Evolutionary conservation across 2,888 invertebrate genomes (phyloP), one percentile per base, ranked within the genome.

Genomic region (Malacosoma neustria): DNA sequence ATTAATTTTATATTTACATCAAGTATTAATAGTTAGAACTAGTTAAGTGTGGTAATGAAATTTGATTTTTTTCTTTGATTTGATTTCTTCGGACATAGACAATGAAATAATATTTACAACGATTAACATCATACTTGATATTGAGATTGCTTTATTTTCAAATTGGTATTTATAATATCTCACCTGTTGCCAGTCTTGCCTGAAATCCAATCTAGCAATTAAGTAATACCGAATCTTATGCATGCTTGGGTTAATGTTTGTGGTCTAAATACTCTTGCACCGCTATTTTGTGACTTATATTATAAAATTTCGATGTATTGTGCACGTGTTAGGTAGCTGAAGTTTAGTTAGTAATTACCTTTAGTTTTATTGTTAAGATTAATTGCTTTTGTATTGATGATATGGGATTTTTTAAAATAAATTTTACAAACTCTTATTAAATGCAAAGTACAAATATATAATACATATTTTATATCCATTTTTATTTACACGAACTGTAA

Each of bases 311-410:
- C 38, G 53, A 45, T 54, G 42, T 45, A 41, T 42, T 42, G 49
- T 59, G 57, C 46, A 54, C 40, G 57, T 60, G 48, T 54, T 44
- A 51, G 36, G 38, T 31, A 43, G 38, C 34, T 44, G 39, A 37
- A 38, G n/a, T 4, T 29, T 34, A 22, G 14, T 12, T 12, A 22
- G 7, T 15, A 5, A 33, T 9, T 22, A 22, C 5, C 9, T 22
- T n/a, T n/a, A n/a, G n/a, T n/a, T n/a, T n/a, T n/a, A n/a, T n/a
- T n/a, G n/a, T 22, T 22, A 22, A 22, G 15, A 2, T 22, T 22
- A 22, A n/a, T n/a, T 22, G 9, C 4, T 5, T 22, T 22, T 22
- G 22, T 7, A 22, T 9, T 22, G 22, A 22, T 9, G 22, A 22
- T 22, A 5, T 22, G 22, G 6, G 6, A 22, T 22, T 22, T 22